Percentiles rank a stretch among this genome's conserved stretches.
These are phyloP conservation scores for Eubucco bourcierii DNA, from an alignment of 2,113 vertebrate genomes.

Conservation along the genomic window DNA sequence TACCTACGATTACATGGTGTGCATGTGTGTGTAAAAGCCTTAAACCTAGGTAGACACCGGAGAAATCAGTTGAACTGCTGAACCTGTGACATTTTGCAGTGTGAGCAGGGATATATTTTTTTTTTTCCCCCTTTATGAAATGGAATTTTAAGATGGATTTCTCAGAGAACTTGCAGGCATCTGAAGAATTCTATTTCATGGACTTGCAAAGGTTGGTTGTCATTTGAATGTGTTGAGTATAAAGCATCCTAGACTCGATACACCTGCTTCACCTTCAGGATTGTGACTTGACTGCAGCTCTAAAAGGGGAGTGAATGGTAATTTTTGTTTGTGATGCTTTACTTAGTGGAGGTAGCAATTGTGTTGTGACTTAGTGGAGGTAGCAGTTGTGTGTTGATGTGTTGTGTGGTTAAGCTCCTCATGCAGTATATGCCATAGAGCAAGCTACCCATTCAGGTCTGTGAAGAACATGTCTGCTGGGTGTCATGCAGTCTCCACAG, in stretches of 20 bases:
- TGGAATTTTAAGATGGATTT: background rate
- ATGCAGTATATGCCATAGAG: background rate
- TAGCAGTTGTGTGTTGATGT: background rate
- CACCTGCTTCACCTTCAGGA: background rate
- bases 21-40: slow-evolving; percentile 5
- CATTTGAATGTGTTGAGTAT: background rate
- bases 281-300: background rate
- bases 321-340: background rate
- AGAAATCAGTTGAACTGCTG: background rate
- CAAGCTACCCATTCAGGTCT: background rate
- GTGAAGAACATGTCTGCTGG: background rate
- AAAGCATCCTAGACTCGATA: background rate
- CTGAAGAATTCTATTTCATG: background rate
- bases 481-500: background rate
- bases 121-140: background rate
- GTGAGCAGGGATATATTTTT: background rate
- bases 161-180: background rate
- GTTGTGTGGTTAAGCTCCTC: background rate
- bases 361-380: background rate
- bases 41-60: background rate
- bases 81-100: slow-evolving; percentile 4
- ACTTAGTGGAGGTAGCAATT: background rate
- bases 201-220: background rate
- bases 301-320: background rate
- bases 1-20: slow-evolving; percentile 30